These are phyloP conservation scores for Ichneumoninae sp. DNA, from an alignment of 2,888 invertebrate genomes.

Conservation along the genomic window DNA sequence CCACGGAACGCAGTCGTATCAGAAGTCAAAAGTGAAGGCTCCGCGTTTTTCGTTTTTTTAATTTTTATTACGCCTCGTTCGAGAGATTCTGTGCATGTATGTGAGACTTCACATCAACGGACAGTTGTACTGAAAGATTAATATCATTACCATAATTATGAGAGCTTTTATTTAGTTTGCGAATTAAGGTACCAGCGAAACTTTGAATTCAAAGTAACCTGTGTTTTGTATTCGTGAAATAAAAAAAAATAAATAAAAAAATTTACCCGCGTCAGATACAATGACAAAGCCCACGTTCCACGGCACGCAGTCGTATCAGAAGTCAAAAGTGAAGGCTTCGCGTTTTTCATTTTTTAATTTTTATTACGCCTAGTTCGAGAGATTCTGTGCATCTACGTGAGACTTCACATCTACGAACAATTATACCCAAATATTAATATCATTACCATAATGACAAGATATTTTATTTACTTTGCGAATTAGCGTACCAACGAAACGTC, in stretches of 20 bases:
- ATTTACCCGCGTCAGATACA: neutral
- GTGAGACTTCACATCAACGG: neutral
- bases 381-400: neutral
- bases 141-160: constrained; percentile 44
- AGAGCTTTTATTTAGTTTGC: neutral
- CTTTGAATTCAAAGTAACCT: constrained; percentile 24
- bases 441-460: constrained; percentile 38
- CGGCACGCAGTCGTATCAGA: neutral
- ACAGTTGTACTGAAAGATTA: constrained; percentile 34
- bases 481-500: neutral
- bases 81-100: neutral
- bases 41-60: neutral
- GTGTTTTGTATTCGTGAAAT: constrained; percentile 19
- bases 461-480: constrained; percentile 4
- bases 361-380: neutral
- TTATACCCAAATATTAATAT: constrained; percentile 24
- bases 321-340: constrained; percentile 1
- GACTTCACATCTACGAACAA: constrained; percentile 8
- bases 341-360: constrained; percentile 1
- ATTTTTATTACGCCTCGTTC: neutral
- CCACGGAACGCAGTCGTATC: neutral
- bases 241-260: neutral
- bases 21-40: neutral
- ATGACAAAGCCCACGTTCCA: neutral
- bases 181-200: neutral